These are phyloP conservation scores for Drosophila carrolli DNA, from an alignment of 1,140 invertebrate species.

Conservation along the genomic window DNA sequence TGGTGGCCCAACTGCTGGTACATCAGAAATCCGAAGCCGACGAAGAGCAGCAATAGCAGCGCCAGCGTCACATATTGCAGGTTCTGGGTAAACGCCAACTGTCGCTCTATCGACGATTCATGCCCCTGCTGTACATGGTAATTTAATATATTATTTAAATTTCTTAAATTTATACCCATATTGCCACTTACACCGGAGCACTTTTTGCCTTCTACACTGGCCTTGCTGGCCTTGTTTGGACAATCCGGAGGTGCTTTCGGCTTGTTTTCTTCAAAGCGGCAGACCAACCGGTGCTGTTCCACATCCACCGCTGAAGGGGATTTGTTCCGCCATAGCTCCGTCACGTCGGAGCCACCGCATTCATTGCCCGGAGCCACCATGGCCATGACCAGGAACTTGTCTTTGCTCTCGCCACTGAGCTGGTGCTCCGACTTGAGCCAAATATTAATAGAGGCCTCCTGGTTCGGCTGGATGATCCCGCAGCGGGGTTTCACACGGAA, in stretches of 20 bases:
- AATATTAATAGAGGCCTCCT: slow-evolving; percentile 62
- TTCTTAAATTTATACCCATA: neutral
- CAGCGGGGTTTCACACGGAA: slow-evolving; percentile 94
- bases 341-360: slow-evolving; percentile 32
- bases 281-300: slow-evolving; percentile 74
- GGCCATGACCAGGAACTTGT: slow-evolving; percentile 83
- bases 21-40: slow-evolving; percentile 53
- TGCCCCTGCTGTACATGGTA: neutral
- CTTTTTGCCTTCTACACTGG: neutral
- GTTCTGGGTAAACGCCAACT: slow-evolving; percentile 55
- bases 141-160: neutral
- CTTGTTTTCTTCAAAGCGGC: slow-evolving; percentile 30
- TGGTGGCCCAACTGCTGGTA: slow-evolving; percentile 40
- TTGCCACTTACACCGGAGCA: neutral
- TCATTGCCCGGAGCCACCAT: slow-evolving; percentile 9
- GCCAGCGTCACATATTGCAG: slow-evolving; percentile 51
- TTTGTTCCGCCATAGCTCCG: slow-evolving; percentile 64
- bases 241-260: neutral
- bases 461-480: slow-evolving; percentile 88
- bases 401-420: slow-evolving; percentile 56
- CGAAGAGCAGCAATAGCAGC: slow-evolving; percentile 47
- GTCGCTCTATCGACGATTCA: slow-evolving; percentile 8
- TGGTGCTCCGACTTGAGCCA: slow-evolving; percentile 69
- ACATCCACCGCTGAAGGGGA: slow-evolving; percentile 39
- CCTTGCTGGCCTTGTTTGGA: neutral